Percentiles rank a stretch among this genome's conserved stretches.
These are phyloP conservation scores for Sarcophaga subvicina DNA, from an alignment of 2,888 invertebrate genomes.

Conservation along the genomic window DNA sequence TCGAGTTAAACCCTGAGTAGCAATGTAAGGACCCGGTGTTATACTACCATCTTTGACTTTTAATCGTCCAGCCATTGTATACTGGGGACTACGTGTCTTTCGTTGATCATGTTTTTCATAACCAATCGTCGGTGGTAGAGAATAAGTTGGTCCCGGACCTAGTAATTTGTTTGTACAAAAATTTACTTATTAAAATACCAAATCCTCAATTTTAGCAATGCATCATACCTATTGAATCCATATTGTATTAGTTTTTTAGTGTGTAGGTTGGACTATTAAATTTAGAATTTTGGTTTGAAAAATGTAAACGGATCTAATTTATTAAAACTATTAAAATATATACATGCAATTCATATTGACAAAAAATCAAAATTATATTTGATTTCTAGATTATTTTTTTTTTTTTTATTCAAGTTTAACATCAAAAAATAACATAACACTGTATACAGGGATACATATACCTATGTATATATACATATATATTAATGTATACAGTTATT, in stretches of 20 bases:
- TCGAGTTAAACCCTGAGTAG: constrained; percentile 74
- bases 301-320: constrained; percentile 26
- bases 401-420: neutral
- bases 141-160: constrained; percentile 86
- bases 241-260: neutral
- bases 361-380: neutral
- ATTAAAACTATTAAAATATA: constrained; percentile 1
- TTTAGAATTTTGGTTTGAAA: constrained; percentile 14
- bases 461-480: no score
- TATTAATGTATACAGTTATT: no score
- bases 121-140: constrained; percentile 84
- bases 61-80: constrained; percentile 76
- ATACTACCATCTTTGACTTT: constrained; percentile 58
- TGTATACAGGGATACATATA: no score
- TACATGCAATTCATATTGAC: neutral
- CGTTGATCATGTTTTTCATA: constrained; percentile 84
- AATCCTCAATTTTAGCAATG: neutral
- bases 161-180: constrained; percentile 58
- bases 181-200: neutral
- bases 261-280: neutral
- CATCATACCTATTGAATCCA: constrained; percentile 57
- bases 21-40: constrained; percentile 79
- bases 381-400: neutral
- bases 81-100: constrained; percentile 82
- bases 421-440: neutral